A percentile compares a stretch with the other conserved stretches of the same genome.
phyloP scores from a whole-genome alignment of 2,888 invertebrate species.

The Cartodere bifasciata region DNA sequence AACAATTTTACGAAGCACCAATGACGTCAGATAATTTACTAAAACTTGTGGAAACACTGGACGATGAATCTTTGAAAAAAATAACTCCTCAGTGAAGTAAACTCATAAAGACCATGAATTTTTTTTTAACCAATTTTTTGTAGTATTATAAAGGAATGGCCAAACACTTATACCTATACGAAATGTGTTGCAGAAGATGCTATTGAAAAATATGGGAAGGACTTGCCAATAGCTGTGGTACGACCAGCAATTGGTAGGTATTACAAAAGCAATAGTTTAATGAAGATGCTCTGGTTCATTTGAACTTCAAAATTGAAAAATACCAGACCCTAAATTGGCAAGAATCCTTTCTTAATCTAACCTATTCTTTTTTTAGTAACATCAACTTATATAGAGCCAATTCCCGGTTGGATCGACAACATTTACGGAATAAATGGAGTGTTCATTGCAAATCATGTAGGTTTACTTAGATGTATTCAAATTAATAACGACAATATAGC shows the following conservation, averaged over 20 bases:
- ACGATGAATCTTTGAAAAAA: constrained; percentile 30
- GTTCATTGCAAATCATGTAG: constrained; percentile 18
- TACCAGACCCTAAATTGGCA: too few species aligned
- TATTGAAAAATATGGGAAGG: constrained; percentile 39
- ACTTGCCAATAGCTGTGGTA: constrained; percentile 52
- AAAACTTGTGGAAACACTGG: constrained; percentile 23
- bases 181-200: constrained; percentile 58
- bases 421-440: constrained; percentile 19
- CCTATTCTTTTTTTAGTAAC: constrained; percentile 24
- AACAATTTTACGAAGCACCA: constrained; percentile 21
- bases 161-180: constrained; percentile 62
- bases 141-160: constrained; percentile 42
- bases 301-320: too few species aligned
- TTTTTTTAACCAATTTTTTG: too few species aligned
- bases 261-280: too few species aligned
- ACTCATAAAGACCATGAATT: too few species aligned
- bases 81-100: constrained; percentile 20
- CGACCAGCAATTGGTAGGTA: constrained; percentile 52
- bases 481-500: constrained; percentile 39
- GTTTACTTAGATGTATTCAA: constrained; percentile 34
- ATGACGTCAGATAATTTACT: constrained; percentile 34
- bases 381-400: constrained; percentile 20
- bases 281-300: too few species aligned
- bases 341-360: too few species aligned
- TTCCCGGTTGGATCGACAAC: constrained; percentile 44